Conservation (phyloP, 1,140 invertebrate genomes). For the Drosophila micromelanica region DNA sequence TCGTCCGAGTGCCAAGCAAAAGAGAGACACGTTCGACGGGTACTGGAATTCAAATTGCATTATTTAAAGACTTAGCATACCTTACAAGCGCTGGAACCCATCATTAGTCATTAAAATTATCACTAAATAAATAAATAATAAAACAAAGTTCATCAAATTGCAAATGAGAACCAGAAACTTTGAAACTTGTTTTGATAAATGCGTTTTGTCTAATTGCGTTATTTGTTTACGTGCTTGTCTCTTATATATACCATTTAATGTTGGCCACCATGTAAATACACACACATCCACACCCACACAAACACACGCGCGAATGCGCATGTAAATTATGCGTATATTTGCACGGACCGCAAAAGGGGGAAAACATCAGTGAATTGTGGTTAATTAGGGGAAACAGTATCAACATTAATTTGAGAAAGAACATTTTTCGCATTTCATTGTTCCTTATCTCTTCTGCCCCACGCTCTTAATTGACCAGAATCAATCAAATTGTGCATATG, state of each 20-base stretch:
- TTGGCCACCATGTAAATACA: constrained; percentile 25
- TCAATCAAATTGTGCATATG: constrained; percentile 14
- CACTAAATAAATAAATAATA: constrained; percentile 52
- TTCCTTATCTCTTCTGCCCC: background rate
- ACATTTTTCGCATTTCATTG: constrained; percentile 1
- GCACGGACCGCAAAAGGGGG: constrained; percentile 15
- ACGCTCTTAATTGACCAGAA: constrained; percentile 5
- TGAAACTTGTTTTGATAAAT: constrained; percentile 26
- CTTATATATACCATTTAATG: constrained; percentile 49
- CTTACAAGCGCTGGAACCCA: constrained; percentile 27
- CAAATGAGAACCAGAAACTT: constrained; percentile 35
- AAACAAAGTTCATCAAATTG: constrained; percentile 40
- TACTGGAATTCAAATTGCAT: constrained; percentile 15
- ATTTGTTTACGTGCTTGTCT: constrained; percentile 14
- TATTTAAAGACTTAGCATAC: constrained; percentile 33
- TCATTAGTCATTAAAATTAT: constrained; percentile 63
- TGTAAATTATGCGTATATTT: constrained; percentile 35
- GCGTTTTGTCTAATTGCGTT: constrained; percentile 6
- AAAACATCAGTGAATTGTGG: constrained; percentile 43
- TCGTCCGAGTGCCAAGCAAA: constrained; percentile 35
- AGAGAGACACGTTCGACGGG: constrained; percentile 5
- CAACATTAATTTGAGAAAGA: background rate
- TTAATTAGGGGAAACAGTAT: constrained; percentile 39
- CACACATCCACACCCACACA: background rate
- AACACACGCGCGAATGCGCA: constrained; percentile 1